Evolutionary conservation across 64 coral and sea anemone genomes (phyloP).

Genomic region (Stichodactyla mertensii): DNA sequence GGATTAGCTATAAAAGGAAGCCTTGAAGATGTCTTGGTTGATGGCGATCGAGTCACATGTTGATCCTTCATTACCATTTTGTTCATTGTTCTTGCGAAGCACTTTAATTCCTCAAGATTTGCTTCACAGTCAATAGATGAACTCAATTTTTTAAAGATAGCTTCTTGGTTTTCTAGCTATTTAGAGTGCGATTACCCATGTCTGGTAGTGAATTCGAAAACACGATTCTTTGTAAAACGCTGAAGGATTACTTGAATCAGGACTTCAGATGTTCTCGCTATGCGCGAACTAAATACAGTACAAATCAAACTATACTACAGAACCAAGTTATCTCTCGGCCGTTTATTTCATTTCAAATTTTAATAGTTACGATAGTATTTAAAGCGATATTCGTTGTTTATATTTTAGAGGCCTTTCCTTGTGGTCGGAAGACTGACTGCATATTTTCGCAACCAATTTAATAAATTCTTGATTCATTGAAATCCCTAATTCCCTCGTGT

Average conservation of each 20-base stretch:
- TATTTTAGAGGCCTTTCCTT: neutral
- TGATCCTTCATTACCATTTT: neutral
- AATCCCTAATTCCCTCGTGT: conserved; percentile 16
- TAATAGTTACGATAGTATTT: neutral
- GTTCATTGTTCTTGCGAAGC: conserved; percentile 5
- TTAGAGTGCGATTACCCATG: neutral
- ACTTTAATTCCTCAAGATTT: conserved; percentile 4
- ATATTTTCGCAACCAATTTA: conserved; percentile 9
- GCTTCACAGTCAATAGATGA: neutral
- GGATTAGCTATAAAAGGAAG: neutral
- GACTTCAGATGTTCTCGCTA: neutral
- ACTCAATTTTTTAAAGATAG: neutral
- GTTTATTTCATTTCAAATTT: neutral
- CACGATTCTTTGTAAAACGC: neutral
- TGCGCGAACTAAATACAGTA: neutral
- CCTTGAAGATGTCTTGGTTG: neutral
- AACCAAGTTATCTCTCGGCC: neutral
- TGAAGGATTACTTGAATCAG: conserved; percentile 3
- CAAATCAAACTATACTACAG: neutral
- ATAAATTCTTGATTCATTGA: conserved; percentile 1
- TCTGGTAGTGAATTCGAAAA: neutral
- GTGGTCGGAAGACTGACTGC: neutral
- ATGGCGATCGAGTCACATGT: conserved; percentile 11
- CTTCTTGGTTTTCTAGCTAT: neutral
- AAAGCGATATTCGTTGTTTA: neutral